phyloP scores from a whole-genome alignment of 2,888 invertebrate species.

The Hydroisotoma schaefferi region DNA sequence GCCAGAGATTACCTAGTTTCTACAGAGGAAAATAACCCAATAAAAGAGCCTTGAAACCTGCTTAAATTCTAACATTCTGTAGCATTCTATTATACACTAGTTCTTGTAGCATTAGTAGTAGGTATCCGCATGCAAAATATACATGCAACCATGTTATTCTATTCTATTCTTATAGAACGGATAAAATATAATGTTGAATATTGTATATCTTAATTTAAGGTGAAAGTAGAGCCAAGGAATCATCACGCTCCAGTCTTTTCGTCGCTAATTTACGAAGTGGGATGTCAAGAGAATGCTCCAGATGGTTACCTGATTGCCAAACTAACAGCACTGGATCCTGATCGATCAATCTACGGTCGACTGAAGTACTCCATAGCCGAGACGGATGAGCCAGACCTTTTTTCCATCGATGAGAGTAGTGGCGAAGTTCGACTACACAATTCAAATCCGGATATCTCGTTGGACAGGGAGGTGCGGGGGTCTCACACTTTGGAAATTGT shows the following conservation, averaged over 20 bases:
- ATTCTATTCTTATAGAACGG: too few relatives aligned
- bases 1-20: too few relatives aligned
- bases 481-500: slow-evolving; percentile 55
- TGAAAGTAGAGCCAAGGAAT: slow-evolving; percentile 71
- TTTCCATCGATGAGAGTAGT: slow-evolving; percentile 53
- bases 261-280: slow-evolving; percentile 72
- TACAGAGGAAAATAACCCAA: too few relatives aligned
- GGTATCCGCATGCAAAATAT: too few relatives aligned
- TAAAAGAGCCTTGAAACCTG: too few relatives aligned
- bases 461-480: slow-evolving; percentile 46
- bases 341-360: slow-evolving; percentile 66
- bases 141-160: not conserved
- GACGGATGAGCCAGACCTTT: slow-evolving; percentile 51
- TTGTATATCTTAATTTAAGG: slow-evolving; percentile 27
- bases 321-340: slow-evolving; percentile 76
- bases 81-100: too few relatives aligned
- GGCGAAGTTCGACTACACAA: slow-evolving; percentile 50
- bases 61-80: too few relatives aligned
- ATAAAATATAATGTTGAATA: too few relatives aligned
- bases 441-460: slow-evolving; percentile 40
- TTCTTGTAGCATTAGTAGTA: too few relatives aligned
- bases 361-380: slow-evolving; percentile 69
- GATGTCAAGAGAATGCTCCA: slow-evolving; percentile 74
- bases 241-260: slow-evolving; percentile 73
- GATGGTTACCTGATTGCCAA: slow-evolving; percentile 71